Evolutionary conservation across 2,888 invertebrate species (phyloP).

Genomic region (Lasiommata megera): DNA sequence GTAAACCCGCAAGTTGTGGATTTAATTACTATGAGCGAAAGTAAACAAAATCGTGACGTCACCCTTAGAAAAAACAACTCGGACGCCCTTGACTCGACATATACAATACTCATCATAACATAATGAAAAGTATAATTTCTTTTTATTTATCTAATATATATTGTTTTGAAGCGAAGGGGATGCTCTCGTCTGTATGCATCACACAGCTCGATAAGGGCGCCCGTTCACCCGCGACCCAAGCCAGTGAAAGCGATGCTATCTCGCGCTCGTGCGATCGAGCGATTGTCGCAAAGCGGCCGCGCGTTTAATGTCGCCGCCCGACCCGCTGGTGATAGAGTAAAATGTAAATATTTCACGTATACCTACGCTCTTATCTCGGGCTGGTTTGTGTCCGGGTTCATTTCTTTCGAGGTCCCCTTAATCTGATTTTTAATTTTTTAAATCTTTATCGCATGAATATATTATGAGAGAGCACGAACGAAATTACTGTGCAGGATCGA

Average conservation of each 20-base stretch:
- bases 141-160: too few relatives aligned
- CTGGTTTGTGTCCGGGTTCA: conserved; percentile 27
- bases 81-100: too few relatives aligned
- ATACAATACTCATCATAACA: too few relatives aligned
- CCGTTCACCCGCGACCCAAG: conserved; percentile 39
- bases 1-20: too few relatives aligned
- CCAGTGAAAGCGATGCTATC: conserved; percentile 44
- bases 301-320: conserved; percentile 47
- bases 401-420: conserved; percentile 13
- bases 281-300: conserved; percentile 60
- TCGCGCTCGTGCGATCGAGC: conserved; percentile 51
- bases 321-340: conserved; percentile 12
- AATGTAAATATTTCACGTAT: conserved; percentile 24
- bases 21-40: too few relatives aligned
- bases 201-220: conserved; percentile 41
- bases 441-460: neutral
- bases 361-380: conserved; percentile 17
- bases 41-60: too few relatives aligned
- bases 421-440: conserved; percentile 12
- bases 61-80: too few relatives aligned
- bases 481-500: too few relatives aligned
- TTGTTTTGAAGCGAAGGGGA: too few relatives aligned
- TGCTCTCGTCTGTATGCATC: conserved; percentile 13
- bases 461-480: neutral
- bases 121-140: too few relatives aligned